Percentiles rank a stretch among this genome's conserved stretches.
phyloP scores from a whole-genome alignment of 2,888 invertebrate species.

The Chironomus riparius region DNA sequence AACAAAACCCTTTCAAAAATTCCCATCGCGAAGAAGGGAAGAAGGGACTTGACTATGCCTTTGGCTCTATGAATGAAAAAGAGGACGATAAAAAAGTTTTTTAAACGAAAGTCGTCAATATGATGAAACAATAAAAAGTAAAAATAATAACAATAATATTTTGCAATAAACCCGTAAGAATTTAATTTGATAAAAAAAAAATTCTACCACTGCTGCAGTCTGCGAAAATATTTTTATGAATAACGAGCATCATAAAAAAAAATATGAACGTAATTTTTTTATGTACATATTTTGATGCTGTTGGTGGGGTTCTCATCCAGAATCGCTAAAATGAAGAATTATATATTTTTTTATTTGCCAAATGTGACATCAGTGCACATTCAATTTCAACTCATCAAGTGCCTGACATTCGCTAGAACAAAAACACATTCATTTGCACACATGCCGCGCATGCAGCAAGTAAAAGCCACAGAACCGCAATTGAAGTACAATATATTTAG shows the following conservation, averaged over 20 bases:
- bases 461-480: neutral
- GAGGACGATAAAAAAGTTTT: neutral
- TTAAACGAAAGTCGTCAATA: neutral
- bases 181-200: slow-evolving; percentile 15
- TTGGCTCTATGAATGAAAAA: no score
- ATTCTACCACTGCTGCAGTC: neutral
- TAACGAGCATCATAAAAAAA: neutral
- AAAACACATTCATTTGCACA: neutral
- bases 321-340: neutral
- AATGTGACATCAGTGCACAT: slow-evolving; percentile 4
- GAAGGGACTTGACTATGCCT: no score
- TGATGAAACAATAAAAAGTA: neutral
- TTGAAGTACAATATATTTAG: neutral
- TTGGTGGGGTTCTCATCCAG: no score
- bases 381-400: neutral
- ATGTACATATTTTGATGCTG: no score
- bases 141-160: neutral
- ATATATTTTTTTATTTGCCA: slow-evolving; percentile 9
- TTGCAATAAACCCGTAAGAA: slow-evolving; percentile 11
- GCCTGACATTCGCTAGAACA: neutral
- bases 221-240: neutral
- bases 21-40: no score
- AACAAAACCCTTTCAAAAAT: no score
- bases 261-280: neutral
- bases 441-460: neutral